A percentile compares a stretch with the other conserved stretches of the same genome.
Evolutionary conservation across 2,797 vertebrate species (phyloP).

Genomic region (Margarornis squamiger): DNA sequence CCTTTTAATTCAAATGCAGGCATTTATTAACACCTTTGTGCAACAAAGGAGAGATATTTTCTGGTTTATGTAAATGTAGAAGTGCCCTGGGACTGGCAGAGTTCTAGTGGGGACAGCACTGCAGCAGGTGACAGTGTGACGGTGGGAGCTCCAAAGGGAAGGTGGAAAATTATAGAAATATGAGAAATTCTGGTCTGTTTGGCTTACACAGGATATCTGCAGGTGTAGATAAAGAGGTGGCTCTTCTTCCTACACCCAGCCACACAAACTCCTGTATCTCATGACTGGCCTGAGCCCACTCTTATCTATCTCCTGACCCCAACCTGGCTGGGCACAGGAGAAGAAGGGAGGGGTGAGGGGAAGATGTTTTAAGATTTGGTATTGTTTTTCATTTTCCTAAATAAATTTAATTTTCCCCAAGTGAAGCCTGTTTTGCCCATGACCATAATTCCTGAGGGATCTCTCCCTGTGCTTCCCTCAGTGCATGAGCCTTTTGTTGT

Average conservation of each 20-base stretch:
- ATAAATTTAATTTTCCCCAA: background rate
- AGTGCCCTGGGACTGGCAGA: background rate
- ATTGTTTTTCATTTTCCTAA: background rate
- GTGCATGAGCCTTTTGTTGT: background rate
- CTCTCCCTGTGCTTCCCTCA: too few species aligned
- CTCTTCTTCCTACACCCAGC: background rate
- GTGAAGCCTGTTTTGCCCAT: background rate
- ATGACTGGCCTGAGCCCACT: background rate
- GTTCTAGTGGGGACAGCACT: background rate
- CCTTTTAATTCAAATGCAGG: constrained; percentile 39
- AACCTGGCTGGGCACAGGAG: background rate
- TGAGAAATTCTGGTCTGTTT: background rate
- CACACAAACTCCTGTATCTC: background rate
- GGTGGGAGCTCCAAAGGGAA: background rate
- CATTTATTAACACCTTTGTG: constrained; percentile 40
- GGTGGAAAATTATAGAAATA: background rate
- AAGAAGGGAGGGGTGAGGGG: too few species aligned
- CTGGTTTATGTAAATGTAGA: background rate
- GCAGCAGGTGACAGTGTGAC: background rate
- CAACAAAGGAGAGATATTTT: constrained; percentile 5
- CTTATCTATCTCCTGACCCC: background rate
- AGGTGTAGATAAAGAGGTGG: background rate
- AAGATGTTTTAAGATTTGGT: background rate
- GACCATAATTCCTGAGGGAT: background rate
- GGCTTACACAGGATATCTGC: background rate